A percentile compares a stretch with the other conserved stretches of the same genome.
phyloP scores from a whole-genome alignment of 1,140 invertebrate species.

The Aphaenogaster ashmeadi region DNA sequence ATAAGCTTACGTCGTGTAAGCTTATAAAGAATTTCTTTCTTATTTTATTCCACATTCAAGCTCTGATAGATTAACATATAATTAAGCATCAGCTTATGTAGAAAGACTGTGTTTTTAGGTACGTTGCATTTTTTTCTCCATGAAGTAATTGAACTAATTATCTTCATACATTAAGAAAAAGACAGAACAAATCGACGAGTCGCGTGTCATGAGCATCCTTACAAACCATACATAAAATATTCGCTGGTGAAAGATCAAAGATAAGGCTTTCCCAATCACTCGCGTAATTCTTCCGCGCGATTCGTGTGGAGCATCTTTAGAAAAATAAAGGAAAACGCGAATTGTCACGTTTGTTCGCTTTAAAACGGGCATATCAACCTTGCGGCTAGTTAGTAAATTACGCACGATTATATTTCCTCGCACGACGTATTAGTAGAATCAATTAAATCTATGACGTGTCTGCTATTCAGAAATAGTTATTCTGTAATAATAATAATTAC shows the following conservation, averaged over 20 bases:
- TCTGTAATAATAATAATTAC: slow-evolving; percentile 78
- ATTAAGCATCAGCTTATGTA: not conserved
- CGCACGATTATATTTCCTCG: slow-evolving; percentile 77
- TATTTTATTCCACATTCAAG: not conserved
- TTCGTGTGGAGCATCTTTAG: slow-evolving; percentile 35
- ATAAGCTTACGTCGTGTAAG: not conserved
- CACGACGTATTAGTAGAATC: slow-evolving; percentile 79
- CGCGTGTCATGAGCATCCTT: not conserved
- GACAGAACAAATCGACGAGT: not conserved
- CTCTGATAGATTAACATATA: not conserved
- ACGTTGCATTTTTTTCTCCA: not conserved
- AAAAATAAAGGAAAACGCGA: slow-evolving; percentile 71
- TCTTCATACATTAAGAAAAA: not conserved
- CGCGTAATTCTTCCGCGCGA: slow-evolving; percentile 2
- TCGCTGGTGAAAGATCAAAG: not conserved
- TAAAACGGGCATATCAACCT: slow-evolving; percentile 58
- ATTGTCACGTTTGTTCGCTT: slow-evolving; percentile 48
- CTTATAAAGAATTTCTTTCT: not conserved
- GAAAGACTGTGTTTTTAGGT: not conserved
- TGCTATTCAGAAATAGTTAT: slow-evolving; percentile 84
- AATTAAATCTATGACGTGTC: slow-evolving; percentile 81
- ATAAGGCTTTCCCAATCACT: slow-evolving; percentile 13
- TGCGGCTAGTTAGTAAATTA: slow-evolving; percentile 77
- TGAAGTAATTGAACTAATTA: not conserved
- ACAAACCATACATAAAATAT: not conserved